These are phyloP conservation scores for Lacanobia oleracea DNA, from an alignment of 2,888 invertebrate species.

Conservation along the genomic window DNA sequence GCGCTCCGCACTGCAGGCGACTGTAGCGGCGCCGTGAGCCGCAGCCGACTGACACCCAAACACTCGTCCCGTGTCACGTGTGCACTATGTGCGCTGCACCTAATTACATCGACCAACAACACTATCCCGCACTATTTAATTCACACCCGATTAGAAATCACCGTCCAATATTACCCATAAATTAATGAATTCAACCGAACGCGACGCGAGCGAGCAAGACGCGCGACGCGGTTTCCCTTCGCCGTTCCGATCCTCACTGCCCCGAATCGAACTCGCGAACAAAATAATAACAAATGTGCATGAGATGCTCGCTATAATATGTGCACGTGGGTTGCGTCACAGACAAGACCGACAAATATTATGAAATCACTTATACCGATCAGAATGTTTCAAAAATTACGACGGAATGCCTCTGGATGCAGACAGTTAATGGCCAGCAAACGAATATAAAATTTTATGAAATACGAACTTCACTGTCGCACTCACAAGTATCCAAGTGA, in stretches of 20 bases:
- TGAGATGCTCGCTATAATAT: conserved; percentile 88
- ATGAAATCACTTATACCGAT: conserved; percentile 74
- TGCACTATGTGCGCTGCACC: conserved; percentile 75
- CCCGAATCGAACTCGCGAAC: conserved; percentile 92
- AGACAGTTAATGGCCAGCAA: conserved; percentile 79
- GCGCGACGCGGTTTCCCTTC: conserved; percentile 83
- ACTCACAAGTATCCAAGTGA: conserved; percentile 80
- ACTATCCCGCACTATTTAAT: conserved; percentile 83
- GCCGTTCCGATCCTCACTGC: conserved; percentile 83
- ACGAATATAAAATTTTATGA: conserved; percentile 84
- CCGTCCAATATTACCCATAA: conserved; percentile 78
- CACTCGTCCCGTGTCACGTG: conserved; percentile 87
- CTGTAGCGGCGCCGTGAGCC: conserved; percentile 82
- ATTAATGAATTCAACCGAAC: conserved; percentile 76
- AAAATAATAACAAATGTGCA: conserved; percentile 94
- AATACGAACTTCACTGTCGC: conserved; percentile 85
- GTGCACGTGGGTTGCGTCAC: conserved; percentile 90
- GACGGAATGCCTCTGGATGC: conserved; percentile 78
- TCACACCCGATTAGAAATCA: conserved; percentile 79
- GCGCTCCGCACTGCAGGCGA: conserved; percentile 87
- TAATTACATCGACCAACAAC: conserved; percentile 78
- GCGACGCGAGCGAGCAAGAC: conserved; percentile 81
- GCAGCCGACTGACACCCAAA: conserved; percentile 87
- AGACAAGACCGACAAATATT: conserved; percentile 77
- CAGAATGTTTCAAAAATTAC: conserved; percentile 75